Evolutionary conservation across 2,888 invertebrate genomes (phyloP).

Genomic region (Myopa tessellatipennis): DNA sequence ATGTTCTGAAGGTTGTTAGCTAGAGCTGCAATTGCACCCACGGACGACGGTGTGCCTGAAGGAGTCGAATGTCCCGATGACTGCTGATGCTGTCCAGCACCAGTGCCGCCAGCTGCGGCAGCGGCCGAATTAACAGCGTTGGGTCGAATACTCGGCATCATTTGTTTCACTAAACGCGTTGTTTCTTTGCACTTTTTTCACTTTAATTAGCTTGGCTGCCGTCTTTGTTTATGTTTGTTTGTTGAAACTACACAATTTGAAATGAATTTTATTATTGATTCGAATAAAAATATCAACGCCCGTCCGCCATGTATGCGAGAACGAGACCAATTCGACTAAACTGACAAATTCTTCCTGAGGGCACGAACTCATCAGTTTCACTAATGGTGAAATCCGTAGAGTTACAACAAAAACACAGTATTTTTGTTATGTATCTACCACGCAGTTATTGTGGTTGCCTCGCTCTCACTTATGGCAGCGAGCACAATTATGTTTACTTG

Average conservation of each 20-base stretch:
- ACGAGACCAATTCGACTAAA: conserved; percentile 54
- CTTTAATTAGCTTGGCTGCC: neutral
- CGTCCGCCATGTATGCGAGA: conserved; percentile 52
- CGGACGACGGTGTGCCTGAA: conserved; percentile 59
- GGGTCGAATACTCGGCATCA: conserved; percentile 61
- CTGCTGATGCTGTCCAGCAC: conserved; percentile 58
- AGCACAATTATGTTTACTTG: neutral
- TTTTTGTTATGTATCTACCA: conserved; percentile 22
- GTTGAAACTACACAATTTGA: conserved; percentile 19
- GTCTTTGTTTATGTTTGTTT: conserved; percentile 29
- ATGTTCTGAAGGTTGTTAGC: conserved; percentile 54
- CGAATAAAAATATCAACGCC: conserved; percentile 25
- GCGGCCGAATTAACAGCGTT: conserved; percentile 55
- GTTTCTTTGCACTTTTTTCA: conserved; percentile 22
- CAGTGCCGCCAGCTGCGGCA: conserved; percentile 58
- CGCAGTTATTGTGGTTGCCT: neutral
- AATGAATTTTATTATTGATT: conserved; percentile 35
- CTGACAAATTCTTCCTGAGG: conserved; percentile 11
- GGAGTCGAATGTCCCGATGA: conserved; percentile 55
- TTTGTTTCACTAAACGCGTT: conserved; percentile 22
- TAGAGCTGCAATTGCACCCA: conserved; percentile 53
- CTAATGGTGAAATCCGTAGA: conserved; percentile 6
- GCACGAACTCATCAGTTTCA: conserved; percentile 9
- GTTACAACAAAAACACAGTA: neutral
- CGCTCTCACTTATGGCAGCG: conserved; percentile 26